A percentile compares a stretch with the other conserved stretches of the same genome.
These are phyloP conservation scores for Magallana ariakensis DNA, from an alignment of 1,140 invertebrate species.

Conservation along the genomic window DNA sequence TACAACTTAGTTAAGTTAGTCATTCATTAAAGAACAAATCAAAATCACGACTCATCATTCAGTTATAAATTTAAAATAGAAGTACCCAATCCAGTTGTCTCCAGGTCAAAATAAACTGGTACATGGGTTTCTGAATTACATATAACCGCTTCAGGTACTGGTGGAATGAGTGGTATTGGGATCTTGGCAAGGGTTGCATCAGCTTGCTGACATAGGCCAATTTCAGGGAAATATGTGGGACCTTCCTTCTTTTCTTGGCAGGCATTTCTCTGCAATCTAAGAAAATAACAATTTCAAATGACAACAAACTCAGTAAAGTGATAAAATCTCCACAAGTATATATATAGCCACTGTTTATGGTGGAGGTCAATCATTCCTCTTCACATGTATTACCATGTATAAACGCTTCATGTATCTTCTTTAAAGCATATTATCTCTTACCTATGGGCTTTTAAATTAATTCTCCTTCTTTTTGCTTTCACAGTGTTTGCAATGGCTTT, in stretches of 20 bases:
- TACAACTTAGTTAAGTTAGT: background rate
- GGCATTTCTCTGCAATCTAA: background rate
- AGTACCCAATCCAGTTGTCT: background rate
- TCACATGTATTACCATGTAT: no score
- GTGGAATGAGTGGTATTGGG: background rate
- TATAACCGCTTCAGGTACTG: background rate
- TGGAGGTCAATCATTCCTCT: no score
- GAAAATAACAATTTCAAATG: background rate
- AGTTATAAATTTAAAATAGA: background rate
- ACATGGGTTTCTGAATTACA: background rate
- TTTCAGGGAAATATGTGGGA: background rate
- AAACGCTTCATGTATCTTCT: no score
- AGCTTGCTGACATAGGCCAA: background rate
- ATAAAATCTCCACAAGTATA: no score
- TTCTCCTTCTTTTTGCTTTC: constrained; percentile 6
- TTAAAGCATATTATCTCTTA: background rate
- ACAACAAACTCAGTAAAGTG: background rate
- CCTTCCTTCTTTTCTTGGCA: background rate
- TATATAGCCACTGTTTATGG: no score
- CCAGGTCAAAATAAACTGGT: background rate
- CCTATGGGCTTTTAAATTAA: background rate
- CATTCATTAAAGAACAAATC: background rate
- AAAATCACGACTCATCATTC: background rate
- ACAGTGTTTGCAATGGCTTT: background rate
- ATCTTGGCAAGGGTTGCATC: background rate